phyloP scores from a whole-genome alignment of 30 jellyfish, hydroid and myxozoan species.

The Aurelia sp. region DNA sequence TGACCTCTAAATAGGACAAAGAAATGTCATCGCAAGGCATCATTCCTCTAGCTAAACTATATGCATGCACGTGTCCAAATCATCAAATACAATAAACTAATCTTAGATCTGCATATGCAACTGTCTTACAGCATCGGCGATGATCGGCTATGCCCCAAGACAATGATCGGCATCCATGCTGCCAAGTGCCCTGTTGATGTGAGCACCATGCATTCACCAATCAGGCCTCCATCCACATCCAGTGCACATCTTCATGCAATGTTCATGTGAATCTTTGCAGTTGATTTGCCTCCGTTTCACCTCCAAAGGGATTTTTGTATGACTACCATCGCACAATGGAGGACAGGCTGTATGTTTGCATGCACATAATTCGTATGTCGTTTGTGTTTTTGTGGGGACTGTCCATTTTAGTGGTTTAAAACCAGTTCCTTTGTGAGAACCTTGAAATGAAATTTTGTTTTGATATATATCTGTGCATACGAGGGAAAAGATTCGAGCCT shows the following conservation, averaged over 20 bases:
- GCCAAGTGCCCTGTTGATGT: no score
- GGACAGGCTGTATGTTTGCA: constrained; percentile 79
- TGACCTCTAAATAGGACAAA: no score
- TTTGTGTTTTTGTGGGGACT: constrained; percentile 67
- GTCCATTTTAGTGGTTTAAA: constrained; percentile 80
- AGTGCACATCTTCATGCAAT: constrained; percentile 61
- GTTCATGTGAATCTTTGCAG: constrained; percentile 56
- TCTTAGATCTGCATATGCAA: no score
- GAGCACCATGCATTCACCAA: constrained; percentile 45
- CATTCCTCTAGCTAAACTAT: no score
- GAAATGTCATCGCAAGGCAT: no score
- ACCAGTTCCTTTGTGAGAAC: constrained; percentile 93
- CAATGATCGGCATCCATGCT: no score
- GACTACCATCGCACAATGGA: constrained; percentile 87
- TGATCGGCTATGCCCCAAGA: no score
- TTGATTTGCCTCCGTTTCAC: constrained; percentile 63
- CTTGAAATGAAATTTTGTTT: constrained; percentile 14
- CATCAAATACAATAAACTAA: no score
- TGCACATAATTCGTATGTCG: constrained; percentile 71
- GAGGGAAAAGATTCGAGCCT: no score
- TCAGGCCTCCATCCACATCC: constrained; percentile 94
- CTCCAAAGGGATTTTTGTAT: constrained; percentile 62
- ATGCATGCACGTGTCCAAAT: no score
- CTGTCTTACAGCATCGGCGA: no score
- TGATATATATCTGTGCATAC: no score